Evolutionary conservation across 2,797 vertebrate genomes (phyloP).

Genomic region (Neopelma chrysocephalum): DNA sequence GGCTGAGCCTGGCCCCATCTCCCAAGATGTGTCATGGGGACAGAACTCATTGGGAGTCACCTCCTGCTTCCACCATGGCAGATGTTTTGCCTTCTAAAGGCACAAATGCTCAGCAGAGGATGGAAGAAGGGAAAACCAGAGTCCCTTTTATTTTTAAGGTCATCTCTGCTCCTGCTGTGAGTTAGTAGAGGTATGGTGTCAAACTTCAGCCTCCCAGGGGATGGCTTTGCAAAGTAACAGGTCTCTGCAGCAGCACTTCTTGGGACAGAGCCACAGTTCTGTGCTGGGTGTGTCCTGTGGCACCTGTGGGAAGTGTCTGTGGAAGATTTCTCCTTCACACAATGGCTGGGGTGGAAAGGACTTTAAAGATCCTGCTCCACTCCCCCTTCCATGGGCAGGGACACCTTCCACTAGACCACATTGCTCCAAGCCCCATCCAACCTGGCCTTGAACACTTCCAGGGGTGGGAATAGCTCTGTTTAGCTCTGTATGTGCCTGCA

Average conservation of each 20-base stretch:
- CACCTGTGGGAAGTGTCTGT: too few relatives aligned
- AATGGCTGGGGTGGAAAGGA: background rate
- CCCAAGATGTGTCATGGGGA: rapidly evolving
- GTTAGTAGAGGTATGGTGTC: background rate
- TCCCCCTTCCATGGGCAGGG: background rate
- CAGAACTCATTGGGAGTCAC: background rate
- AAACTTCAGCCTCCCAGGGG: rapidly evolving
- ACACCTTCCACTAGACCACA: background rate
- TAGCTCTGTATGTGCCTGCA: rapidly evolving
- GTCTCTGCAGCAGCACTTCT: background rate
- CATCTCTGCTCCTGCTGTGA: background rate
- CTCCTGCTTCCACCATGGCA: background rate
- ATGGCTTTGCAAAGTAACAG: rapidly evolving
- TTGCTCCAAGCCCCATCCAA: background rate
- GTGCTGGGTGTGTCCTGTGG: rapidly evolving
- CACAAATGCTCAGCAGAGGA: background rate
- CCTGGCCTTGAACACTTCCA: background rate
- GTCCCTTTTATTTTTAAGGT: rapidly evolving
- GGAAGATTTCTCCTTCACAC: background rate
- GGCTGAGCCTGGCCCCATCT: too few relatives aligned
- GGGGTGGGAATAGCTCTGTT: background rate
- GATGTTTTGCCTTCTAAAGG: background rate
- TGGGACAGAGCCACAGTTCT: background rate
- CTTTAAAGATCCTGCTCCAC: background rate
- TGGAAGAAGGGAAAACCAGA: background rate